A percentile compares a stretch with the other conserved stretches of the same genome.
These are phyloP conservation scores for Leptopilina clavipes DNA, from an alignment of 1,140 invertebrate genomes.

Conservation along the genomic window DNA sequence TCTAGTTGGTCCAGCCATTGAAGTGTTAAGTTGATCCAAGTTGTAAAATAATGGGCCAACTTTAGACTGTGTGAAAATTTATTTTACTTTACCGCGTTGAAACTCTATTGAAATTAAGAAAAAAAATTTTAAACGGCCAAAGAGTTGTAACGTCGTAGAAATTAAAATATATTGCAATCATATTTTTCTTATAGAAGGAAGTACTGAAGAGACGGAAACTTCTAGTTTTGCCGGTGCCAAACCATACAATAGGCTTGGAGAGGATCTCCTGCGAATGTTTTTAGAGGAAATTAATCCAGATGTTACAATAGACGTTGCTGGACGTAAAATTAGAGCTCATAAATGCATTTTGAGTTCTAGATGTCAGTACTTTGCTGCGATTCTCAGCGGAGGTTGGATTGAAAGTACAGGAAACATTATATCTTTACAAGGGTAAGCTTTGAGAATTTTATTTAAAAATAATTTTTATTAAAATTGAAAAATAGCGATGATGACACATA, in stretches of 20 bases:
- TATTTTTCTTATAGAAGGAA: conserved; percentile 58
- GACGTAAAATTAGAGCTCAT: conserved; percentile 87
- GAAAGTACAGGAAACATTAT: conserved; percentile 88
- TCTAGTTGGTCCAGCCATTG: too few species aligned
- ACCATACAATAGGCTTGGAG: conserved; percentile 82
- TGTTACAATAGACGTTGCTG: conserved; percentile 87
- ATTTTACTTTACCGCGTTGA: too few species aligned
- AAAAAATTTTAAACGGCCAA: too few species aligned
- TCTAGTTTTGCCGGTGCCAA: conserved; percentile 71
- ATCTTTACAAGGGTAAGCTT: conserved; percentile 84
- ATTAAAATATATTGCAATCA: background rate
- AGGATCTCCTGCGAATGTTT: conserved; percentile 91
- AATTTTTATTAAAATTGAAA: conserved; percentile 29
- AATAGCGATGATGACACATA: too few species aligned
- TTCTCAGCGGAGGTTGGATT: conserved; percentile 88
- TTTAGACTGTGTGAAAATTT: too few species aligned
- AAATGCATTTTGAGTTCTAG: conserved; percentile 92
- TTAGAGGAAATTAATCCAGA: conserved; percentile 91
- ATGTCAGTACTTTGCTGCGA: conserved; percentile 93
- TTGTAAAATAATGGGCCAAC: too few species aligned
- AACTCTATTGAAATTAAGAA: too few species aligned
- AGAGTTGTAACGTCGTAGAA: too few species aligned
- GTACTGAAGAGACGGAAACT: conserved; percentile 75
- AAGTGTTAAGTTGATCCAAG: too few species aligned
- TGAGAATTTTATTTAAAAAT: conserved; percentile 33